Percentiles rank a stretch among this genome's conserved stretches.
Conservation (phyloP, 53 echinoderm and acorn worm genomes). For the Patiria pectinifera region DNA sequence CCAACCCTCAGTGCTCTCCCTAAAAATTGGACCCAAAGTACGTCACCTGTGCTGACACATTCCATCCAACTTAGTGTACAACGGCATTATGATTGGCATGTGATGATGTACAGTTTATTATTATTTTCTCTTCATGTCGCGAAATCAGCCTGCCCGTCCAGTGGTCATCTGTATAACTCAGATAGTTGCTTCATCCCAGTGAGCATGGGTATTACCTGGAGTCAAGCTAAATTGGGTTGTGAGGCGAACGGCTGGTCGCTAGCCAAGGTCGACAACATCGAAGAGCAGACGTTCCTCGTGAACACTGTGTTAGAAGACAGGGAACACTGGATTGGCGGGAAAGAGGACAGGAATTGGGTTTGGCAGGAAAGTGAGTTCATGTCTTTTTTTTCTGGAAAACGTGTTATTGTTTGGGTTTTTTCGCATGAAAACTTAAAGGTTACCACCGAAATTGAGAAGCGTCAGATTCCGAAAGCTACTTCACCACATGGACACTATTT, state of each 20-base stretch:
- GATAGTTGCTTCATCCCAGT: slow-evolving; percentile 8
- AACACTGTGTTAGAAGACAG: not conserved
- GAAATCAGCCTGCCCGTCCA: not conserved
- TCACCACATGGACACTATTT: too few species aligned
- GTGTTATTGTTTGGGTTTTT: too few species aligned
- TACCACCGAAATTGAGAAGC: too few species aligned
- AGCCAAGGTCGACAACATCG: slow-evolving; percentile 15
- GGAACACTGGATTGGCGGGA: slow-evolving; percentile 47
- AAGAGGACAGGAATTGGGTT: slow-evolving; percentile 9
- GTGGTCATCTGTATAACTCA: not conserved
- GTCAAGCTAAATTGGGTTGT: not conserved
- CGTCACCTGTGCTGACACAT: too few species aligned
- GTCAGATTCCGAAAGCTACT: too few species aligned
- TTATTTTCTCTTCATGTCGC: not conserved
- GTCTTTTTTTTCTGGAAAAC: not conserved
- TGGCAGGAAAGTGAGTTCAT: slow-evolving; percentile 29
- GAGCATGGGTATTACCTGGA: not conserved
- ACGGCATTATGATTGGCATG: too few species aligned
- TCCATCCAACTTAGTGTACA: too few species aligned
- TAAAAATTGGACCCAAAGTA: too few species aligned
- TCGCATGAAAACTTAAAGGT: too few species aligned
- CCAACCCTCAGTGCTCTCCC: too few species aligned
- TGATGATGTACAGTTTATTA: not conserved
- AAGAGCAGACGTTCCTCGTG: not conserved
- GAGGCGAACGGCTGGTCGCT: not conserved